Conservation (phyloP, 2,888 invertebrate genomes). For the Trichogramma evanescens region DNA sequence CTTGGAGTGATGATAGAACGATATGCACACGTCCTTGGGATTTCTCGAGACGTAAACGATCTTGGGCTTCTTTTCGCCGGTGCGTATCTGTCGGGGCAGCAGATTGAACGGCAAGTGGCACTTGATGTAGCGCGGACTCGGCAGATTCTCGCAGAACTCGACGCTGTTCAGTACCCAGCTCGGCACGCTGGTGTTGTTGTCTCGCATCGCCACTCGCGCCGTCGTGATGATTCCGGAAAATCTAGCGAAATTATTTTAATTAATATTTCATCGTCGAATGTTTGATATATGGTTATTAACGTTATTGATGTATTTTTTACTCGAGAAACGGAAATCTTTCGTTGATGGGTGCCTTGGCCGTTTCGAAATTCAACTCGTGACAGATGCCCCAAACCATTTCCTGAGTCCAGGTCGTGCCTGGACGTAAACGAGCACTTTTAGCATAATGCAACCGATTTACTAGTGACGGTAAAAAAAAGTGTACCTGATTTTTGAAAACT, state of each 20-base stretch:
- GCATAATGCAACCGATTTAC: too few species aligned
- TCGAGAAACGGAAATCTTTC: constrained; percentile 8
- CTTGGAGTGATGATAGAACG: constrained; percentile 62
- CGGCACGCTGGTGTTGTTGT: constrained; percentile 20
- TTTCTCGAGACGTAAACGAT: constrained; percentile 67
- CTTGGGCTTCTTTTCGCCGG: constrained; percentile 46
- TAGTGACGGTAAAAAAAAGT: not conserved
- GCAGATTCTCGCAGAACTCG: constrained; percentile 40
- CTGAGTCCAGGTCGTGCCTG: constrained; percentile 16
- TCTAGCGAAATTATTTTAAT: constrained; percentile 18
- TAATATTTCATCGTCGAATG: constrained; percentile 32
- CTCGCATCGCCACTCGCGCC: not conserved
- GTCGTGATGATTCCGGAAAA: not conserved
- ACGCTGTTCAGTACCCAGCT: constrained; percentile 33
- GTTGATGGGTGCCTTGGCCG: not conserved
- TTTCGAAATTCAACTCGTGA: constrained; percentile 5
- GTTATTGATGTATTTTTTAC: not conserved
- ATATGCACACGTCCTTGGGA: constrained; percentile 65
- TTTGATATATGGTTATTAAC: constrained; percentile 40
- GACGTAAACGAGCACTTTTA: too few species aligned
- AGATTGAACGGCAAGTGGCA: constrained; percentile 58
- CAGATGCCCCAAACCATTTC: constrained; percentile 16
- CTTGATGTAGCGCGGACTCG: constrained; percentile 57
- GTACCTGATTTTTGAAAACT: constrained; percentile 55
- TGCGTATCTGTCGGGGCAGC: constrained; percentile 51